phyloP scores from a whole-genome alignment of 2,113 vertebrate species.

The Clarias batrachus region DNA sequence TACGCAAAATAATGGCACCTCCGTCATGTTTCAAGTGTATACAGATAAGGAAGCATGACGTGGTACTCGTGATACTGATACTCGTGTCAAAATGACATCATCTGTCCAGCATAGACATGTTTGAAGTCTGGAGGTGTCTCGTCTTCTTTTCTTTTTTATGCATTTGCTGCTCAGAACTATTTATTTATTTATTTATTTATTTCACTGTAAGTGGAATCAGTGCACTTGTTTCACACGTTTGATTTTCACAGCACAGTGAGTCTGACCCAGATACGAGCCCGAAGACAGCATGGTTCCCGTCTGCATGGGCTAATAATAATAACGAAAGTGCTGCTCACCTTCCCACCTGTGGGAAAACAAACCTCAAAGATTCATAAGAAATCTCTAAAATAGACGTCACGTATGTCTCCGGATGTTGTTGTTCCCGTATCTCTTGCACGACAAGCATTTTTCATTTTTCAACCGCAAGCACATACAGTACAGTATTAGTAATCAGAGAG shows the following conservation, averaged over 20 bases:
- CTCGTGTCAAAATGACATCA: neutral
- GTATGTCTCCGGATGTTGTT: neutral
- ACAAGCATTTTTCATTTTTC: neutral
- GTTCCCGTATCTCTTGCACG: neutral
- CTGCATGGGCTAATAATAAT: neutral
- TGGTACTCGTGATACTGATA: neutral
- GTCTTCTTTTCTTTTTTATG: neutral
- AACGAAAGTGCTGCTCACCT: neutral
- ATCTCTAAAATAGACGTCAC: neutral
- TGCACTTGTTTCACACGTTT: neutral
- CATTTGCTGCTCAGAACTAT: neutral
- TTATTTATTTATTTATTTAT: neutral
- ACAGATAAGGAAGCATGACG: neutral
- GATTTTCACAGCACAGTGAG: neutral
- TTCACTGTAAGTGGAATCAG: neutral
- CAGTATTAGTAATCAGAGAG: neutral
- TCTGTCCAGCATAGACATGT: neutral
- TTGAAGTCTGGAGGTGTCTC: neutral
- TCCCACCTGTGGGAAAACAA: neutral
- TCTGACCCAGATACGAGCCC: slow-evolving; percentile 32
- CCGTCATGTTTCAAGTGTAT: neutral
- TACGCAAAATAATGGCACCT: neutral
- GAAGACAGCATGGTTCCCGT: neutral
- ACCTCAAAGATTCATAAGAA: neutral
- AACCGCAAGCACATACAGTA: neutral